phyloP scores from a whole-genome alignment of 2,113 vertebrate species.

The Laticauda colubrina region DNA sequence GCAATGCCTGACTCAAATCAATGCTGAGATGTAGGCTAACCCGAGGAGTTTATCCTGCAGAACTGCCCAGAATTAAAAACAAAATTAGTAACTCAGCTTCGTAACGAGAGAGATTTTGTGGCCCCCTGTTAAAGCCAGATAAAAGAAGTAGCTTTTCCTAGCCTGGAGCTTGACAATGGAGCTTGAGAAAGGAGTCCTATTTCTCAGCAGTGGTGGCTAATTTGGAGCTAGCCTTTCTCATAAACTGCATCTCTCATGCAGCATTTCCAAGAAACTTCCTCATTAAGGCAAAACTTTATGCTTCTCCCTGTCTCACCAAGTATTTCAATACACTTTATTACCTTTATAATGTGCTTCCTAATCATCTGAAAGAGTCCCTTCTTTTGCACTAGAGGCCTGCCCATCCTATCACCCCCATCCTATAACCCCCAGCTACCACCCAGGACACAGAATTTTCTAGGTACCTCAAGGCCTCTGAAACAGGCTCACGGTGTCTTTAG shows the following conservation, averaged over 20 bases:
- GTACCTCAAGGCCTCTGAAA: not conserved
- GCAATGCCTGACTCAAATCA: slow-evolving; percentile 1
- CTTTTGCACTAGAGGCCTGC: not conserved
- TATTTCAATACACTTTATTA: not conserved
- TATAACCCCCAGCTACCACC: not conserved
- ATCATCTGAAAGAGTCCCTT: not conserved
- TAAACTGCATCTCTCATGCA: not conserved
- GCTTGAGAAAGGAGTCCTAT: not conserved
- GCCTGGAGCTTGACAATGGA: not conserved
- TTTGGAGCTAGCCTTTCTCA: not conserved
- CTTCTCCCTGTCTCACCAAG: not conserved
- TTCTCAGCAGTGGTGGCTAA: not conserved
- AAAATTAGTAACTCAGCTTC: not conserved
- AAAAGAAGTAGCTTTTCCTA: not conserved
- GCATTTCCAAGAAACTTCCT: not conserved
- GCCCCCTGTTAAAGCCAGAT: not conserved
- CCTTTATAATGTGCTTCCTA: not conserved
- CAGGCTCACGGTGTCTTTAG: not conserved
- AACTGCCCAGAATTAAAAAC: not conserved
- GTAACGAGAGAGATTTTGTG: not conserved
- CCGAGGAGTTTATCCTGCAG: rapidly evolving
- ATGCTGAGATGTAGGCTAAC: not conserved
- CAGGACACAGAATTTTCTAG: not conserved
- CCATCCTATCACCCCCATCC: not conserved
- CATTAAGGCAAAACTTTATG: not conserved